These are phyloP conservation scores for Acanthornis magna DNA, from an alignment of 2,797 vertebrate genomes.

Conservation along the genomic window DNA sequence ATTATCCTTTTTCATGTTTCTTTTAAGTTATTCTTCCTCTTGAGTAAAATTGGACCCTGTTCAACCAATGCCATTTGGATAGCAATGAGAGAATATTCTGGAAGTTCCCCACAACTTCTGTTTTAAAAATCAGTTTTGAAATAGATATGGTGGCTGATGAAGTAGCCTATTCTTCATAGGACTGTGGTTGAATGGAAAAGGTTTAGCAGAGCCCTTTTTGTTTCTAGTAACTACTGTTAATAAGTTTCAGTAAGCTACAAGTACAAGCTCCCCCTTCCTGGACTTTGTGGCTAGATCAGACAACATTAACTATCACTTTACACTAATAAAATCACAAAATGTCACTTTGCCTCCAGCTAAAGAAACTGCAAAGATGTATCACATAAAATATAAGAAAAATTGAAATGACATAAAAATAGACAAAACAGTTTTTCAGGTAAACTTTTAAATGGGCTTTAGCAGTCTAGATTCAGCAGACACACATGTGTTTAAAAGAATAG, in stretches of 20 bases:
- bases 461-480: conserved; percentile 28
- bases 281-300: not conserved
- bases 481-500: not conserved
- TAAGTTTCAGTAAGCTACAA: not conserved
- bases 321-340: conserved; percentile 30
- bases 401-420: conserved; percentile 28
- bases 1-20: not conserved
- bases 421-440: conserved; percentile 38
- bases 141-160: not conserved
- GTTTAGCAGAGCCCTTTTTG: conserved; percentile 14
- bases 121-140: conserved; percentile 22
- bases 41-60: not conserved
- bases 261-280: not conserved
- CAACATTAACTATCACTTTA: not conserved
- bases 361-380: not conserved
- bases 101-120: not conserved
- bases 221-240: not conserved
- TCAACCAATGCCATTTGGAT: not conserved
- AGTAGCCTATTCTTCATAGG: not conserved
- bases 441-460: conserved; percentile 42
- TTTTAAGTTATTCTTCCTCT: not conserved
- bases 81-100: not conserved
- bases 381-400: conserved; percentile 26
- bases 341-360: not conserved
- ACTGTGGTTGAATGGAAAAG: not conserved